A percentile compares a stretch with the other conserved stretches of the same genome.
Conservation (phyloP, 1,140 invertebrate genomes). For the Nephila pilipes region DNA sequence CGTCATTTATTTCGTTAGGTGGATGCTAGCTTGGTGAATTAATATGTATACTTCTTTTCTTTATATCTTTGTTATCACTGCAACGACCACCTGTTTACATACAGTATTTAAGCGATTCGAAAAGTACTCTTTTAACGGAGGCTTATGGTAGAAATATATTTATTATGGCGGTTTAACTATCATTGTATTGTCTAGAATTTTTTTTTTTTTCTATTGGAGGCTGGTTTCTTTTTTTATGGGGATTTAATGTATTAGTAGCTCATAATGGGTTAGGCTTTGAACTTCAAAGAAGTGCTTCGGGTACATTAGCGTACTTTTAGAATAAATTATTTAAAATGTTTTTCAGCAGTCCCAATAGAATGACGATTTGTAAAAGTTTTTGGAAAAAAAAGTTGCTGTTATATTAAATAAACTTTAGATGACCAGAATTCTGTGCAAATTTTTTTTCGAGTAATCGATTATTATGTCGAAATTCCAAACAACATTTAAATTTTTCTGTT, state of each 20-base stretch:
- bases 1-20: conserved; percentile 30
- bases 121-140: not conserved
- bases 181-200: not conserved
- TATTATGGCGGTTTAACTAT: not conserved
- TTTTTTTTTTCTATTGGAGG: not conserved
- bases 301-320: not conserved
- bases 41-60: conserved; percentile 4
- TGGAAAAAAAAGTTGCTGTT: too few relatives aligned
- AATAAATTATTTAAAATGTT: not conserved
- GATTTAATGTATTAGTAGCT: not conserved
- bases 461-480: too few relatives aligned
- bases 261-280: not conserved
- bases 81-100: conserved; percentile 17
- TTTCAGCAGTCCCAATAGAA: too few relatives aligned
- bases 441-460: too few relatives aligned
- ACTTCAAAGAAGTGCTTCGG: not conserved
- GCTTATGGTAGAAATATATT: not conserved
- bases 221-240: not conserved
- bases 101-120: not conserved
- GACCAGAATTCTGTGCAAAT: too few relatives aligned
- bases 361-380: too few relatives aligned
- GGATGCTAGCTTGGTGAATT: not conserved
- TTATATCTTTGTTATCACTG: not conserved
- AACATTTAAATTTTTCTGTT: too few relatives aligned
- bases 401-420: too few relatives aligned